A percentile compares a stretch with the other conserved stretches of the same genome.
These are phyloP conservation scores for Lycocerus yunnanus DNA, from an alignment of 2,888 invertebrate species.

Conservation along the genomic window DNA sequence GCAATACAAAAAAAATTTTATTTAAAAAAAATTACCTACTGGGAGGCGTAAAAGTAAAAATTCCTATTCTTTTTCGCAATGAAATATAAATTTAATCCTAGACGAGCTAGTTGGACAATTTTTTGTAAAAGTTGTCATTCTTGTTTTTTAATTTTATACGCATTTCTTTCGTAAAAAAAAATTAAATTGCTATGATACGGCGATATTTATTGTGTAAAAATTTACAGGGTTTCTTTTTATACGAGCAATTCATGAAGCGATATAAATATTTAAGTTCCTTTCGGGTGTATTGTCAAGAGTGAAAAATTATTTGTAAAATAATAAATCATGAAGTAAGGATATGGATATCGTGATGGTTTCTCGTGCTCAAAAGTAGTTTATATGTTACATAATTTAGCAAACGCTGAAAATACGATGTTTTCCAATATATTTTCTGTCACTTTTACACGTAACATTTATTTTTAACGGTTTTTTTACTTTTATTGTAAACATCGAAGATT, in stretches of 20 bases:
- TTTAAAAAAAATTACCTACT: too few relatives aligned
- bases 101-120: background rate
- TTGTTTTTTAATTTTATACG: background rate
- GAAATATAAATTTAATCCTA: too few relatives aligned
- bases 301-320: conserved; percentile 5
- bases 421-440: conserved; percentile 1
- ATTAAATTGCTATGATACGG: background rate
- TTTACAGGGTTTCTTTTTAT: background rate
- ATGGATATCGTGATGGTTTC: background rate
- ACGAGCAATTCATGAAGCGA: conserved; percentile 2
- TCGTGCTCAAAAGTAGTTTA: background rate
- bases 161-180: background rate
- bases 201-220: background rate
- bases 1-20: too few relatives aligned
- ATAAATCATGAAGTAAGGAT: background rate
- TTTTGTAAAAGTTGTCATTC: background rate
- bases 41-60: too few relatives aligned
- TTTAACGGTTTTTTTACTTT: background rate
- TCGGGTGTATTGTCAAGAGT: background rate
- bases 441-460: conserved; percentile 1
- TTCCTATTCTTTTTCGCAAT: too few relatives aligned
- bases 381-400: background rate
- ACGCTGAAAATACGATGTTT: background rate
- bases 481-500: background rate
- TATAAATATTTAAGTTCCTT: conserved; percentile 5